These are phyloP conservation scores for Muscidifurax raptorellus DNA, from an alignment of 1,140 invertebrate species.

Conservation along the genomic window DNA sequence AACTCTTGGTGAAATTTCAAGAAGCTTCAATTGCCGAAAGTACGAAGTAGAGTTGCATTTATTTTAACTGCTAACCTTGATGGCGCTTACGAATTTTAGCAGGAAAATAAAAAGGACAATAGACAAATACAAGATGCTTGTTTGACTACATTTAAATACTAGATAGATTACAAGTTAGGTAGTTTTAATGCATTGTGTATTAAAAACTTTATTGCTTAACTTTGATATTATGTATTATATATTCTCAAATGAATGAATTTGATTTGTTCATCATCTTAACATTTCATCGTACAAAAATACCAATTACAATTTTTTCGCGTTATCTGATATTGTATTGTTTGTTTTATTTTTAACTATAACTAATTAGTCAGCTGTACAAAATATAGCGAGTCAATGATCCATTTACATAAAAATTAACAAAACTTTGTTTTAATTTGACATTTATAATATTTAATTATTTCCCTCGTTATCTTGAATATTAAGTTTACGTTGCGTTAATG, in stretches of 20 bases:
- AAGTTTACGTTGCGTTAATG: conserved; percentile 62
- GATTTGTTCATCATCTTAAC: conserved; percentile 12
- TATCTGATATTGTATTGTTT: conserved; percentile 40
- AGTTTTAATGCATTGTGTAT: conserved; percentile 42
- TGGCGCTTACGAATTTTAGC: conserved; percentile 55
- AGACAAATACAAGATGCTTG: conserved; percentile 18
- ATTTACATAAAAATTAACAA: conserved; percentile 30
- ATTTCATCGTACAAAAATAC: conserved; percentile 26
- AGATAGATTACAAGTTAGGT: conserved; percentile 37
- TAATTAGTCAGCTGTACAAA: conserved; percentile 35
- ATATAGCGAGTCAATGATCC: conserved; percentile 11
- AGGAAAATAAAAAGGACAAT: conserved; percentile 57
- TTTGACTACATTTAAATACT: conserved; percentile 16
- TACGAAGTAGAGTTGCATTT: conserved; percentile 59
- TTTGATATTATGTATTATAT: conserved; percentile 34
- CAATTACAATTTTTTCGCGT: conserved; percentile 19
- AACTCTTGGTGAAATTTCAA: conserved; percentile 51
- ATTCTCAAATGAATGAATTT: conserved; percentile 38
- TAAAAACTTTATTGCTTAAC: neutral
- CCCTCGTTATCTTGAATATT: conserved; percentile 25
- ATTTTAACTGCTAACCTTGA: conserved; percentile 48
- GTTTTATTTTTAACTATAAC: neutral
- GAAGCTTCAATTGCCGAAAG: conserved; percentile 38
- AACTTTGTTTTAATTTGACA: neutral
- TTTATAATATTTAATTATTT: neutral